Evolutionary conservation across 1,140 invertebrate genomes (phyloP).

Genomic region (Calosoma granatense): DNA sequence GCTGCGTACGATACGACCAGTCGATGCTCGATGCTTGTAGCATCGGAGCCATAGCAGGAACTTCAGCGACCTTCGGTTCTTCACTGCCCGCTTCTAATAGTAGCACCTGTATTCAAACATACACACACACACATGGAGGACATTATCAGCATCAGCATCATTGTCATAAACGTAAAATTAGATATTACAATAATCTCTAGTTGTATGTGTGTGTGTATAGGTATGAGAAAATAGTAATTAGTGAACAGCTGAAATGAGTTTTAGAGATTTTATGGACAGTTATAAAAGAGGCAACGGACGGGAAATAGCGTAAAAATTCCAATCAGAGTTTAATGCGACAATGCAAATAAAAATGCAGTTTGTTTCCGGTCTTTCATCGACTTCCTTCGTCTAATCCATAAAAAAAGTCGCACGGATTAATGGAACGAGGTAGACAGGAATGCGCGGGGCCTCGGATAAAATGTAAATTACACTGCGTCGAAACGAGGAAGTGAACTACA

Average conservation of each 20-base stretch:
- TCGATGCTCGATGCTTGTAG: constrained; percentile 45
- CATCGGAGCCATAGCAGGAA: constrained; percentile 50
- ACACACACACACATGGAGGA: no score
- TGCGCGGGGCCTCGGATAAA: neutral
- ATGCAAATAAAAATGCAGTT: neutral
- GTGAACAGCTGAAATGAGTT: no score
- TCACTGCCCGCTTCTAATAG: constrained; percentile 68
- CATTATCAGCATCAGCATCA: no score
- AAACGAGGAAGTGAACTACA: neutral
- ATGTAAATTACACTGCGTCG: neutral
- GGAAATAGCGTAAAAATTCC: neutral
- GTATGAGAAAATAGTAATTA: no score
- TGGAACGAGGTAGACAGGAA: neutral
- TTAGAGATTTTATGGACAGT: no score
- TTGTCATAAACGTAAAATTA: no score
- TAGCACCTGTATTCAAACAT: constrained; percentile 52
- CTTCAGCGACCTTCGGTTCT: constrained; percentile 56
- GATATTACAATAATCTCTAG: no score
- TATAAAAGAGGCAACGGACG: neutral
- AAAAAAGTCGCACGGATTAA: neutral
- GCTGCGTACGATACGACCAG: constrained; percentile 48
- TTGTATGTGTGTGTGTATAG: constrained; percentile 14
- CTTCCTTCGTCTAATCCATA: neutral
- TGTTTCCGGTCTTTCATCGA: neutral
- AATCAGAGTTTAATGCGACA: neutral